phyloP scores from a whole-genome alignment of 2,797 vertebrate species.

The Malacoctenus gilli region DNA sequence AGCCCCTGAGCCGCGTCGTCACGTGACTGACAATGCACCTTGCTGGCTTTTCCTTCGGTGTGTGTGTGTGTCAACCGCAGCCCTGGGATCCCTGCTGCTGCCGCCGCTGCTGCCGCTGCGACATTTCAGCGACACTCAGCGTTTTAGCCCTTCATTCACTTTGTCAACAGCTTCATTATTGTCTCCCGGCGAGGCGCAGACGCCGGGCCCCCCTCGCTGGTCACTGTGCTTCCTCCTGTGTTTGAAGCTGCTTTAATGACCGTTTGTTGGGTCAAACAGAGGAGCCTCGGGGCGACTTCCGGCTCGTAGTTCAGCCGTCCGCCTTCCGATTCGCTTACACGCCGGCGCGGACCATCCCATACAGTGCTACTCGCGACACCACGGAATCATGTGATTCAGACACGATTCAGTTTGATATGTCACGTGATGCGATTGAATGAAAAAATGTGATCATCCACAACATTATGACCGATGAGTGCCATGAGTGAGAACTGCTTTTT shows the following conservation, averaged over 20 bases:
- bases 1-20: constrained; percentile 51
- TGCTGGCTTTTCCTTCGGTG: constrained; percentile 58
- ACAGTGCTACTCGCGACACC: too few species aligned
- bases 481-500: too few species aligned
- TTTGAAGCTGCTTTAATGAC: too few species aligned
- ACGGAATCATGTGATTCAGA: too few species aligned
- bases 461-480: too few species aligned
- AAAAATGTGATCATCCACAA: too few species aligned
- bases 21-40: constrained; percentile 65
- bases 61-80: constrained; percentile 45
- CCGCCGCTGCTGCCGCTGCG: constrained; percentile 41
- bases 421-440: too few species aligned
- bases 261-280: too few species aligned
- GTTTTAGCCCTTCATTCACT: constrained; percentile 52
- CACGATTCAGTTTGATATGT: too few species aligned
- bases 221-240: too few species aligned
- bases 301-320: constrained; percentile 1
- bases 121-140: constrained; percentile 59
- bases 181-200: constrained; percentile 20
- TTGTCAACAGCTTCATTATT: constrained; percentile 53
- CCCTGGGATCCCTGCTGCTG: constrained; percentile 30
- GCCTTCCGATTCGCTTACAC: too few species aligned
- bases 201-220: constrained; percentile 6
- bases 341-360: too few species aligned
- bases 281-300: not conserved